Base-by-base conservation (phyloP, 2,113 vertebrate genomes). In the Hypomesus transpacificus region DNA sequence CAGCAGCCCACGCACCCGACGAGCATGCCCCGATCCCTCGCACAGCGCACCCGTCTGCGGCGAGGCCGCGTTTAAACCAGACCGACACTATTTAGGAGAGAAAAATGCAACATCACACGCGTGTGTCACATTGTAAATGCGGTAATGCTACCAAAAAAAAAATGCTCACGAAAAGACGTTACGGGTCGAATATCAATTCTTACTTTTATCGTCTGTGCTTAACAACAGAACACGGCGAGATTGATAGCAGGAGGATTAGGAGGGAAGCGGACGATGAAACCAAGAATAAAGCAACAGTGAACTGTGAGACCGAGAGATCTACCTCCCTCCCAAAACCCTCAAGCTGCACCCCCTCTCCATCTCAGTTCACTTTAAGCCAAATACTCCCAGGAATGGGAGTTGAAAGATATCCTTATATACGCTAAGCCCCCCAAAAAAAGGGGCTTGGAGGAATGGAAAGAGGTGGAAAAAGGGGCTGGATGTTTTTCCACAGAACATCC, bases 1-100 rank as follows among this genome's bases (percentile, higher is more conserved):
- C 91, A 92, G 57, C 64, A 61, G 61, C 82, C 87, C 83, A 84
- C 84, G 79, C 83, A 80, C 79, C 61, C 56, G 69, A 80, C 64
- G 71, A 76, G 54, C 78, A 69, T 60, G 54, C 71, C 46, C 73
- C 66, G 85, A 77, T 72, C 67, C 69, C 67, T 59, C 8, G 39
- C 39, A 46, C 39, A 34, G 31, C 31, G 31, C 31, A 46, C 72
- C 75, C 74, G 34, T 7, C 73, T 64, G 76, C 73, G 52, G 50
- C 80, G 69, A 82, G 74, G 77, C 31, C 31, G 31, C 31, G 31
- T 34, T 26, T 26, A 79, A 80, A 83, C 77, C 80, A 84, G 79
- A 66, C 85, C 75, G 54, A 56, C 17, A 73, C 52, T 61, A 26
- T 26, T 26, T 26, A 26, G 24, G 24, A 69, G 68, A 72, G 52